These are phyloP conservation scores for Tromatobia lineatoria DNA, from an alignment of 2,888 invertebrate species.

Conservation along the genomic window DNA sequence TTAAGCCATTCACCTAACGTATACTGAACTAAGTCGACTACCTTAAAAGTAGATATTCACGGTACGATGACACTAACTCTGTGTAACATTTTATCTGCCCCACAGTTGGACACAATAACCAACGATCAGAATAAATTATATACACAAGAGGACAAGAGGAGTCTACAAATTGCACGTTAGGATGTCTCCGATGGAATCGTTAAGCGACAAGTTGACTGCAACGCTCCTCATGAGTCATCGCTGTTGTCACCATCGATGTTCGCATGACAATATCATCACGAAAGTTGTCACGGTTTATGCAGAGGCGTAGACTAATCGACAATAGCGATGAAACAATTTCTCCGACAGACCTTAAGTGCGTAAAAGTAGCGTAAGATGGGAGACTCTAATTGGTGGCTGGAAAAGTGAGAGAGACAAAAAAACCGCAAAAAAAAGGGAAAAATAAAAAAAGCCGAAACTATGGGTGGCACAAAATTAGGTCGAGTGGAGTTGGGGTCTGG, in stretches of 20 bases:
- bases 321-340: neutral
- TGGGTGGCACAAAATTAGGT: slow-evolving; percentile 63
- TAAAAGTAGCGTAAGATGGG: neutral
- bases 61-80: neutral
- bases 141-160: slow-evolving; percentile 11
- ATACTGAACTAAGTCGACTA: no score
- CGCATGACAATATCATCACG: neutral
- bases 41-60: neutral
- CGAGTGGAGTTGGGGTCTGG: slow-evolving; percentile 62
- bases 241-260: slow-evolving; percentile 2
- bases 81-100: slow-evolving; percentile 1
- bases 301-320: neutral
- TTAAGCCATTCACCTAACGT: no score
- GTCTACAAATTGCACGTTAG: neutral
- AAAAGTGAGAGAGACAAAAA: slow-evolving; percentile 5
- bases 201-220: neutral
- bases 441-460: slow-evolving; percentile 37
- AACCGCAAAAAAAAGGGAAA: neutral
- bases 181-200: slow-evolving; percentile 14
- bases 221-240: slow-evolving; percentile 7
- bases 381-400: slow-evolving; percentile 11
- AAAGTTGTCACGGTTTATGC: neutral
- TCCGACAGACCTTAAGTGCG: neutral
- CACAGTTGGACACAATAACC: neutral
- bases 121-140: slow-evolving; percentile 9